A percentile compares a stretch with the other conserved stretches of the same genome.
Evolutionary conservation across 2,888 invertebrate species (phyloP).

Genomic region (Mesochorus sp.): DNA sequence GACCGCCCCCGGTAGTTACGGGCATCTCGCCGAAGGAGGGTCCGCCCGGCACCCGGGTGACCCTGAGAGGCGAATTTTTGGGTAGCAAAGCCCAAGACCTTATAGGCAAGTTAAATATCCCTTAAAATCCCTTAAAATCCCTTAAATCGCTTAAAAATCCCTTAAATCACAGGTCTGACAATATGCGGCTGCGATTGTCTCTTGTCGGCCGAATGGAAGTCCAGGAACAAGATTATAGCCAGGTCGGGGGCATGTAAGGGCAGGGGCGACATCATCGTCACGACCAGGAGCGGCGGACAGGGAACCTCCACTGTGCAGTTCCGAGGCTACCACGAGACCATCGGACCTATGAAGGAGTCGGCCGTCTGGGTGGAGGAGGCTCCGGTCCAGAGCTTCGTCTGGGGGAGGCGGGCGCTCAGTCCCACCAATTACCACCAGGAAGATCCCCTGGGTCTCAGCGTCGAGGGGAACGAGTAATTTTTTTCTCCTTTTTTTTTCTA

Average conservation of each 20-base stretch:
- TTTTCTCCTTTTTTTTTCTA: slow-evolving; percentile 2
- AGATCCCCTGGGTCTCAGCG: slow-evolving; percentile 96
- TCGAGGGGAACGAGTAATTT: slow-evolving; percentile 91
- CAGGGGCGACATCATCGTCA: slow-evolving; percentile 95
- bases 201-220: slow-evolving; percentile 98
- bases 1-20: slow-evolving; percentile 93
- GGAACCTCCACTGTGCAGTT: slow-evolving; percentile 96
- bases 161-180: slow-evolving; percentile 88
- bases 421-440: slow-evolving; percentile 94
- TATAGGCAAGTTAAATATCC: no score
- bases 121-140: no score
- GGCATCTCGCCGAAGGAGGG: slow-evolving; percentile 99
- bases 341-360: slow-evolving; percentile 97
- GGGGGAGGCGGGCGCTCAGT: slow-evolving; percentile 93
- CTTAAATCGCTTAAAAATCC: background rate
- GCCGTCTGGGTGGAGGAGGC: slow-evolving; percentile 99
- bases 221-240: slow-evolving; percentile 97
- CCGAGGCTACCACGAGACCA: slow-evolving; percentile 92
- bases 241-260: slow-evolving; percentile 96
- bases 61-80: slow-evolving; percentile 97
- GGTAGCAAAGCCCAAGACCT: slow-evolving; percentile 93
- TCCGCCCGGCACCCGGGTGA: slow-evolving; percentile 97
- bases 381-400: slow-evolving; percentile 90
- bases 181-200: slow-evolving; percentile 98
- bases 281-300: slow-evolving; percentile 92